Evolutionary conservation across 2,113 vertebrate genomes (phyloP).

Genomic region (Rhegmatorhina hoffmannsi): DNA sequence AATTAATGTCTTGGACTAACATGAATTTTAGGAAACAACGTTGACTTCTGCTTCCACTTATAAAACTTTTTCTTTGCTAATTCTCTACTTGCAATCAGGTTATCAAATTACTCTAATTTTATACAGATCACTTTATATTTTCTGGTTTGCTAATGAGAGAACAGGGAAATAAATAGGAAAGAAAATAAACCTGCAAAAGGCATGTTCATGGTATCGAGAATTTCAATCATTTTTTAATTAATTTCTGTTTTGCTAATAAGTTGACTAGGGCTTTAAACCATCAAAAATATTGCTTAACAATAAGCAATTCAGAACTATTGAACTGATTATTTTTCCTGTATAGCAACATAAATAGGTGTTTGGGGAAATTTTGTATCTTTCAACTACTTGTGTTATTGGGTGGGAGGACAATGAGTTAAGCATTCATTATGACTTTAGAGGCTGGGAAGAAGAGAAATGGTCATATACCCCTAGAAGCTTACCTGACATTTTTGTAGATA

Average conservation of each 20-base stretch:
- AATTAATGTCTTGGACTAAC: neutral
- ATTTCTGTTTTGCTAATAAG: neutral
- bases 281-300: neutral
- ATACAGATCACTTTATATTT: neutral
- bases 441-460: neutral
- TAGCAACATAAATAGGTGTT: neutral
- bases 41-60: neutral
- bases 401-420: neutral
- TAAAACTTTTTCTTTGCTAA: neutral
- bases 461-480: neutral
- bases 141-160: neutral
- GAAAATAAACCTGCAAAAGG: neutral
- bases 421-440: neutral
- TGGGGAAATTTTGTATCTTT: neutral
- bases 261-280: neutral
- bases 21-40: neutral
- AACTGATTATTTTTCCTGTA: neutral
- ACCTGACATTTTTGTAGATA: neutral
- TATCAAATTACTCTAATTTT: neutral
- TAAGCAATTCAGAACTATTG: neutral
- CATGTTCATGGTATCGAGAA: neutral
- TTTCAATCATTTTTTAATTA: neutral
- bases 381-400: neutral
- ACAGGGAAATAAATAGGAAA: neutral
- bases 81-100: neutral